phyloP scores from a whole-genome alignment of 2,888 invertebrate genomes.

The Idaea straminata region DNA sequence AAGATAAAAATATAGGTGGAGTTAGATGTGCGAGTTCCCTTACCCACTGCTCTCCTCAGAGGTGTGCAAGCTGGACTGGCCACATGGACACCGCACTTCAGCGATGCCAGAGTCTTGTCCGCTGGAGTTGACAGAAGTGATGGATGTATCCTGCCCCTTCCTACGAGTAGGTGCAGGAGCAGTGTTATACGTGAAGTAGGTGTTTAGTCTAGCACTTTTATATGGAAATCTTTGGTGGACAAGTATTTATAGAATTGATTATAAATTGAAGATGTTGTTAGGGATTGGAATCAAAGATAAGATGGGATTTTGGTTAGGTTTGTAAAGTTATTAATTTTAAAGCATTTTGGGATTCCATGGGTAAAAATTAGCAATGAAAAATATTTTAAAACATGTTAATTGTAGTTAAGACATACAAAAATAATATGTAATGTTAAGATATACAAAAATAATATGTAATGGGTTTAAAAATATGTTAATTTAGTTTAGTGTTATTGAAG shows the following conservation, averaged over 20 bases:
- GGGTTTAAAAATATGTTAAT: not conserved
- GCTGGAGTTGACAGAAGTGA: constrained; percentile 90
- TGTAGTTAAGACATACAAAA: not conserved
- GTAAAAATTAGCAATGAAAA: too few relatives aligned
- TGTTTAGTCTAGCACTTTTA: not conserved
- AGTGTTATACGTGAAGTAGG: constrained; percentile 9
- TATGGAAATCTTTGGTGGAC: not conserved
- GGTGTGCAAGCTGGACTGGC: constrained; percentile 83
- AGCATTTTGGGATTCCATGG: too few relatives aligned
- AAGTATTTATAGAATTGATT: not conserved
- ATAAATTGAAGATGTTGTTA: not conserved
- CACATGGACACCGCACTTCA: constrained; percentile 82
- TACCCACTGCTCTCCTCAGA: constrained; percentile 87
- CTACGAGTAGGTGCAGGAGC: constrained; percentile 39
- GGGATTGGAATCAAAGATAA: not conserved
- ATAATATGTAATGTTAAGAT: not conserved
- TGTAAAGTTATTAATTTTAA: too few relatives aligned
- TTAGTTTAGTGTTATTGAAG: not conserved
- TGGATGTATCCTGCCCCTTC: constrained; percentile 84
- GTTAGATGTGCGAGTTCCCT: constrained; percentile 18
- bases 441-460: not conserved
- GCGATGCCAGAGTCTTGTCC: constrained; percentile 91
- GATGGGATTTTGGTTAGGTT: too few relatives aligned
- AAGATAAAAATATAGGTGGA: constrained; percentile 9
- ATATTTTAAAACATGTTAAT: too few relatives aligned